A percentile compares a stretch with the other conserved stretches of the same genome.
phyloP scores from a whole-genome alignment of 2,888 invertebrate genomes.

The Acrobasis repandana region DNA sequence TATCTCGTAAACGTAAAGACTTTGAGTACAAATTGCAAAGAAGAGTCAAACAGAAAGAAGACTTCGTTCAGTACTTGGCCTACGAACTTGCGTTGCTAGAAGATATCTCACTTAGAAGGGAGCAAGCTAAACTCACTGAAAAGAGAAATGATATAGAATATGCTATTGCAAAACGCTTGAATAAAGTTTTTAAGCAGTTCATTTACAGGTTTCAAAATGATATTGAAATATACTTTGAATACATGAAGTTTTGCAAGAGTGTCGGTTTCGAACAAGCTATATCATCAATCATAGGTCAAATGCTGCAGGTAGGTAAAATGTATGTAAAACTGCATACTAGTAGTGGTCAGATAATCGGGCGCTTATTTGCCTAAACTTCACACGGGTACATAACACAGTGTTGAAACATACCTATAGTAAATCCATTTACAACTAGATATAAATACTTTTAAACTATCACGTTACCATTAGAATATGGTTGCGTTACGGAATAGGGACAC shows the following conservation, averaged over 20 bases:
- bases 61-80: conserved; percentile 87
- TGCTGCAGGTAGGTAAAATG: conserved; percentile 85
- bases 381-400: too few relatives aligned
- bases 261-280: conserved; percentile 82
- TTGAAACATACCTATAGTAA: too few relatives aligned
- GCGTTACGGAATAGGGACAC: too few relatives aligned
- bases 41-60: conserved; percentile 86
- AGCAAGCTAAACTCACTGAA: conserved; percentile 79
- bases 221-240: conserved; percentile 88
- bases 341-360: too few relatives aligned
- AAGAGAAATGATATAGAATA: conserved; percentile 87
- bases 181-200: conserved; percentile 88
- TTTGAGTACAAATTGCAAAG: conserved; percentile 89
- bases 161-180: conserved; percentile 87
- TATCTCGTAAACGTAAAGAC: conserved; percentile 86
- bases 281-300: conserved; percentile 82
- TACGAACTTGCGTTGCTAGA: conserved; percentile 87
- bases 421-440: too few relatives aligned
- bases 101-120: conserved; percentile 84
- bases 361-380: too few relatives aligned
- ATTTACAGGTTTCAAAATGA: conserved; percentile 87
- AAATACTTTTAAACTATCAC: too few relatives aligned
- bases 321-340: too few relatives aligned
- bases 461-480: too few relatives aligned
- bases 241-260: conserved; percentile 90